Base-by-base conservation (phyloP, 1,140 invertebrate genomes). In the Augochlora pura region DNA sequence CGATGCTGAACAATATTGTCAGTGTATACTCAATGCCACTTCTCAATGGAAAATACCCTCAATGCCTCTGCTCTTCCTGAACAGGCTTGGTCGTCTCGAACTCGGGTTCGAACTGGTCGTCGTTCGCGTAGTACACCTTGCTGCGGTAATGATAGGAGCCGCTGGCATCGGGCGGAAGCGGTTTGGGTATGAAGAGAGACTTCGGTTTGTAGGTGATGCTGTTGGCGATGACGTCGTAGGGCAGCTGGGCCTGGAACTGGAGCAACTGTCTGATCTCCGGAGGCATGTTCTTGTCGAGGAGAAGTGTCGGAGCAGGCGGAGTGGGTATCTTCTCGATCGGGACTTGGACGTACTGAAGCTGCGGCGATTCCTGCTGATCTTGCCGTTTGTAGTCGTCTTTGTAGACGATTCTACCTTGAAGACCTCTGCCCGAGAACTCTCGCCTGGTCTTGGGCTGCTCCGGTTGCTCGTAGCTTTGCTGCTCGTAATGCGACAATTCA, bases 201-300 rank as follows among this genome's bases (percentile, higher is more conserved):
- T 91, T 91, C 1, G 91, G 91, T 18, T 88, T 88, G 64, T 91
- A 92, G 2, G 71, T 14, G 25, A 93, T 93, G 9, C 87, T 82
- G 80, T 93, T 92, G 0, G 92, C 92, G 5, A 91, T 91, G 0
- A 93, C 91, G 60, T 92, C 89, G 54, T 93, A 93, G 0, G 92
- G 92, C 18, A 90, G 88, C 67, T 91, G 90, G 0, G 92, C 88
- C 38, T 93, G 92, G 49, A 88, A 90, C 3, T 90, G 86, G 4
- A 93, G 32, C n/a, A 93, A 64, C 38, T 91, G 86, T 52, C 91
- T 90, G 14, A 93, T 88, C 52, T 87, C 89, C 6, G 39, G 60
- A 2, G 92, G 92, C 91, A 92, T 92, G 18, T 70, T 79, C 27
- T 79, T 88, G 49, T 85, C 67, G n/a, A 81, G 25, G 16, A 74